Conservation (phyloP, 2,888 invertebrate species). For the Eilema depressum region DNA sequence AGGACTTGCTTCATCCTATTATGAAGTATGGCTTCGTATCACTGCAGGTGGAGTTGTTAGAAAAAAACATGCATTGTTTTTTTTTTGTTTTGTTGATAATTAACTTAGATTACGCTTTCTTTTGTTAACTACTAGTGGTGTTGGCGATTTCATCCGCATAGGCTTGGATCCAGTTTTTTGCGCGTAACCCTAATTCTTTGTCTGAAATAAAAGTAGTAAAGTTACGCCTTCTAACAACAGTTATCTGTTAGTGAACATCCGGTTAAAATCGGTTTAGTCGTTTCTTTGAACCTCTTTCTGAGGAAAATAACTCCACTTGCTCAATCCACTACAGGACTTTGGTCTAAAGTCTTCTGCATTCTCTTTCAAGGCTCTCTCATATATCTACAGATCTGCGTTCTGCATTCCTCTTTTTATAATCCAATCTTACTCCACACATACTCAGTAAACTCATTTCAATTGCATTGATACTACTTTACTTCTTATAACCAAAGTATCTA, state of each 20-base stretch:
- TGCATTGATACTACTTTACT: neutral
- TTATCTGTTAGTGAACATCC: neutral
- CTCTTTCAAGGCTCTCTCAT: no score
- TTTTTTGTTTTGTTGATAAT: neutral
- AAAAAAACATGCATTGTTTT: neutral
- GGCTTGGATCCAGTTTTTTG: neutral
- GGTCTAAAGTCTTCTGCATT: no score
- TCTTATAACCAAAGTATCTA: neutral
- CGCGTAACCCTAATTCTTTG: neutral
- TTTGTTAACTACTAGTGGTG: neutral
- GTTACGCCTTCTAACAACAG: neutral
- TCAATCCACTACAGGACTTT: neutral
- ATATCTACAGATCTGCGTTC: no score
- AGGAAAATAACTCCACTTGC: neutral
- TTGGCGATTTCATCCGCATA: no score
- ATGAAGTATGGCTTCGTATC: constrained; percentile 41
- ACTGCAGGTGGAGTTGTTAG: neutral
- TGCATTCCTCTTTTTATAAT: neutral
- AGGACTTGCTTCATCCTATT: constrained; percentile 33
- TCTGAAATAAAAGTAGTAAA: no score
- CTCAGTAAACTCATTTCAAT: neutral
- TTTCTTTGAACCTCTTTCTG: neutral
- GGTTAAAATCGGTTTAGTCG: neutral
- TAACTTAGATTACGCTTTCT: neutral
- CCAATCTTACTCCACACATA: neutral